Evolutionary conservation across 2,797 vertebrate species (phyloP).

Genomic region (Dermochelys coriacea): DNA sequence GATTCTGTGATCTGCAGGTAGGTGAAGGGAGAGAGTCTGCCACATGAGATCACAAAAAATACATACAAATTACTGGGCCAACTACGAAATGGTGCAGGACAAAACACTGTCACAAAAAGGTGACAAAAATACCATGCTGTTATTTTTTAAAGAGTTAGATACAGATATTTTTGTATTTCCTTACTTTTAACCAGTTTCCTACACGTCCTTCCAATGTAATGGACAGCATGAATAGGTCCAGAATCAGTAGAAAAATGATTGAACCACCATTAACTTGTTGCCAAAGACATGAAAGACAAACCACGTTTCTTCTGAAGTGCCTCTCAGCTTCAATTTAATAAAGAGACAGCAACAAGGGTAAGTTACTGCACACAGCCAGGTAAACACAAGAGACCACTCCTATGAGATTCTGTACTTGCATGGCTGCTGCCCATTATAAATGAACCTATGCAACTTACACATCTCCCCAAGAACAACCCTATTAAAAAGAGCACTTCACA

Average conservation of each 20-base stretch:
- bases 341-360: neutral
- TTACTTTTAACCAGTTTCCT: neutral
- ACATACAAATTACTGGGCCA: neutral
- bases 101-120: neutral
- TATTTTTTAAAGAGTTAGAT: neutral
- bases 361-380: slow-evolving; percentile 11
- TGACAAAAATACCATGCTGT: neutral
- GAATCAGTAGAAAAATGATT: slow-evolving; percentile 30
- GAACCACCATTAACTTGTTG: neutral
- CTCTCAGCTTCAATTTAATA: neutral
- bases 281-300: slow-evolving; percentile 10
- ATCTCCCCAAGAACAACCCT: slow-evolving; percentile 1
- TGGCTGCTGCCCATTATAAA: slow-evolving; percentile 15
- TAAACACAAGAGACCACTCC: slow-evolving; percentile 7
- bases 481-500: slow-evolving; percentile 14
- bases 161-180: neutral
- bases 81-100: neutral
- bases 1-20: neutral
- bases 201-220: neutral
- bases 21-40: neutral
- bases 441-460: neutral
- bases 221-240: slow-evolving; percentile 20
- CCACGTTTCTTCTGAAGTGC: neutral
- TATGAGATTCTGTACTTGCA: neutral
- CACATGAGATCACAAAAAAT: neutral